Evolutionary conservation across 2,797 vertebrate genomes (phyloP), one percentile per base, ranked within the genome.

Genomic region (Apodemus agrarius): DNA sequence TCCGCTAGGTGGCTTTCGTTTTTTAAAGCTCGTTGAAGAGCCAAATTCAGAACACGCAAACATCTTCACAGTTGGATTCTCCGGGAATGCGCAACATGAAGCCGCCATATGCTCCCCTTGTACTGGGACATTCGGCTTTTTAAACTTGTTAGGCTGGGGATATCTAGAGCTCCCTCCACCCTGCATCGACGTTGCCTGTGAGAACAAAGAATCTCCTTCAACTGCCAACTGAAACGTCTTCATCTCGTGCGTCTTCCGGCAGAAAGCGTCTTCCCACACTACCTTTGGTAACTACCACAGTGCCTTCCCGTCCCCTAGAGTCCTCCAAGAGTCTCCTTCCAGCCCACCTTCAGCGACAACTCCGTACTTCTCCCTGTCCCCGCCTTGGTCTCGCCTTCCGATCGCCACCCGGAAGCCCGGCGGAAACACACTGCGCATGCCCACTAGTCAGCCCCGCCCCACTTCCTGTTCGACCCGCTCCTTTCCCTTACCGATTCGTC

Each of bases 361-460:
- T 2, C 17, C 31, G 7, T 4, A 11, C 67, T 54, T 40, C 65
- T n/a, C 49, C 65, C 22, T 11, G 34, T 26, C 34, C 34, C 65
- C 22, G 17, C 13, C 22, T 88, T 24, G 0, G 46, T 31, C 34
- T 2, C 3, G 4, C 12, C 34, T 4, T 86, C 24, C 13, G 22
- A 3, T 3, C 24, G 3, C 63, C 46, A 0, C 1, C 75, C 75
- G 3, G 91, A 74, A 91, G 43, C n/a, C 49, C 1, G 0, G 1
- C 11, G 7, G 26, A 59, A 69, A 13, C 13, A 1, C n/a, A 26
- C 29, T n/a, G 63, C 97, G 82, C 95, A 97, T 0, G 96, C 96
- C 92, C 95, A 6, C 22, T 4, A 22, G 0, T 2, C 2, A 1
- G 7, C 26, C 0, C 3, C 6, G 9, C 40, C 40, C 5, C 1